phyloP scores from a whole-genome alignment of 2,888 invertebrate species.

The Lasioglossum calceatum region DNA sequence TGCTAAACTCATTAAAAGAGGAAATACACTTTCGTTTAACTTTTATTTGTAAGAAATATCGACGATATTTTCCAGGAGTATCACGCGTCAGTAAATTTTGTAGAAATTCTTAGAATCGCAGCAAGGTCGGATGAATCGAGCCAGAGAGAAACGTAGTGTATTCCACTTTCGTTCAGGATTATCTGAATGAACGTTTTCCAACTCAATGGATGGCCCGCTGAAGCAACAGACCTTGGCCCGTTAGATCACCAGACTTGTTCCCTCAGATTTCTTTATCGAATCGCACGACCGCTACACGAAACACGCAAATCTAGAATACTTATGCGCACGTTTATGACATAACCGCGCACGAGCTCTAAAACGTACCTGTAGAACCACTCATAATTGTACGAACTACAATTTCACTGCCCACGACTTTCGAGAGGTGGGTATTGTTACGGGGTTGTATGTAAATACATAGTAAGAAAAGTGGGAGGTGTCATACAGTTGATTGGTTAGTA shows the following conservation, averaged over 20 bases:
- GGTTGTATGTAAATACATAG: no score
- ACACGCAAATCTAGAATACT: background rate
- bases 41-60: background rate
- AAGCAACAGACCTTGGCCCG: slow-evolving; percentile 15
- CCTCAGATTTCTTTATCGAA: slow-evolving; percentile 12
- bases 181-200: slow-evolving; percentile 8
- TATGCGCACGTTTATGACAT: background rate
- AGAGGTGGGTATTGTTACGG: no score
- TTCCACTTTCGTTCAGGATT: slow-evolving; percentile 6
- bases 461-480: no score
- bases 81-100: background rate
- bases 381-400: background rate
- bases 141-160: background rate
- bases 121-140: background rate
- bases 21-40: background rate
- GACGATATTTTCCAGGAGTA: background rate
- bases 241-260: slow-evolving; percentile 7
- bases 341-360: background rate
- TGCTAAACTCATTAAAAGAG: background rate
- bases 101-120: background rate
- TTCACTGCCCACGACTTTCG: background rate
- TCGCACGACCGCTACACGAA: background rate
- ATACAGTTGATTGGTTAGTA: background rate
- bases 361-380: background rate
- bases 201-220: slow-evolving; percentile 8